Evolutionary conservation across 2,113 vertebrate genomes (phyloP), one percentile per base, ranked within the genome.

Genomic region (Castor canadensis): DNA sequence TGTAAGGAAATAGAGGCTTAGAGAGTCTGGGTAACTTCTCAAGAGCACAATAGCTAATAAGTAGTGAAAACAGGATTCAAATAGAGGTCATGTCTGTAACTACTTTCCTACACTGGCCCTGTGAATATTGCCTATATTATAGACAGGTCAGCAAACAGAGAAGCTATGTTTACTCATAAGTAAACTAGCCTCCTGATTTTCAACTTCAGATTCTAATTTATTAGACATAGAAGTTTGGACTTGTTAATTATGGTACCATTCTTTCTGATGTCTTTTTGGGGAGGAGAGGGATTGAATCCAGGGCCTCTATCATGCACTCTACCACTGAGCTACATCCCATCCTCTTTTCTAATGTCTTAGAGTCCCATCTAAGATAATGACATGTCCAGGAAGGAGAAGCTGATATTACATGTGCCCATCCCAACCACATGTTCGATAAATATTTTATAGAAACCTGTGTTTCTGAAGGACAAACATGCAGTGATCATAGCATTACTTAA

Each of bases 391-490:
- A 91, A 40, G 26, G 17, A 93, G 30, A 80, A 32, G n/a, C 5
- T 30, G 3, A 83, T 7, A 32, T 26, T 17, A 87, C 81, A 75
- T 6, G 60, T 45, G n/a, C 38, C 79, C 43, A 82, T 26, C 38
- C 20, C 20, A 40, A 93, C 43, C 58, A 66, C 9, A 6, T 93
- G 91, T n/a, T 93, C 62, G 64, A 73, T 76, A 76, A 93, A 62
- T 79, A 19, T 49, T 81, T 89, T 95, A 49, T 79, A 49, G 89
- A 93, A 91, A 67, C 16, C 4, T n/a, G 35, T 17, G 9, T 67
- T 93, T 80, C 82, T 38, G 88, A 82, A 91, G 69, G 86, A 49
- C 22, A 92, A 81, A 35, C 67, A 80, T 87, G 85, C 24, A 17
- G 26, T 89, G 28, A 79, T 69, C 38, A n/a, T 24, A 85, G 17